These are phyloP conservation scores for Drosophila miranda DNA, from an alignment of 1,140 invertebrate genomes.

Conservation along the genomic window DNA sequence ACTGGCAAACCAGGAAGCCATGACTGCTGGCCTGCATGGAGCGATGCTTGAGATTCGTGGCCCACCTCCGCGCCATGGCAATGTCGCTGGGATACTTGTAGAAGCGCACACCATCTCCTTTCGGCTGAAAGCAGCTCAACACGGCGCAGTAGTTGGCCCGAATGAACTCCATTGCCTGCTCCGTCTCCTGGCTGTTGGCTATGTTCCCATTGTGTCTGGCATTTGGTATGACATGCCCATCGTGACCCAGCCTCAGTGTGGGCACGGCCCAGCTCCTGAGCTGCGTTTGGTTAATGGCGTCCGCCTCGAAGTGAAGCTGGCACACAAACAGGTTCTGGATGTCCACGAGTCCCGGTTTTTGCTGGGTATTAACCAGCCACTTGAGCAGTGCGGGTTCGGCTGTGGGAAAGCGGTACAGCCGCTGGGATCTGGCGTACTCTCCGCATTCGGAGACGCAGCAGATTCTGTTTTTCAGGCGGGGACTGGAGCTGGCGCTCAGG, in stretches of 20 bases:
- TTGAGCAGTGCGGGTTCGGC: slow-evolving; percentile 47
- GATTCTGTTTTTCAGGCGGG: slow-evolving; percentile 46
- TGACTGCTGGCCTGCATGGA: slow-evolving; percentile 70
- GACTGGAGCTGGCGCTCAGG: slow-evolving; percentile 56
- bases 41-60: slow-evolving; percentile 65
- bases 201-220: slow-evolving; percentile 64
- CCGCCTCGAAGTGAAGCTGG: slow-evolving; percentile 66
- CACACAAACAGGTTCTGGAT: slow-evolving; percentile 52
- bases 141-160: slow-evolving; percentile 67
- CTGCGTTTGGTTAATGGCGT: slow-evolving; percentile 67
- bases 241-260: slow-evolving; percentile 66
- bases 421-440: slow-evolving; percentile 25
- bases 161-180: slow-evolving; percentile 52
- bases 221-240: slow-evolving; percentile 57
- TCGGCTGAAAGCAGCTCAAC: slow-evolving; percentile 57
- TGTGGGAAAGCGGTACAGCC: slow-evolving; percentile 62
- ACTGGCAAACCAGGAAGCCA: slow-evolving; percentile 63
- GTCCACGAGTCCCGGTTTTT: slow-evolving; percentile 56
- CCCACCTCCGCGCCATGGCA: slow-evolving; percentile 57
- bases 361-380: slow-evolving; percentile 64
- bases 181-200: slow-evolving; percentile 43
- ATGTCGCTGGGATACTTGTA: slow-evolving; percentile 62
- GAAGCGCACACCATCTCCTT: slow-evolving; percentile 37
- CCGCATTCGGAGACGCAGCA: slow-evolving; percentile 62
- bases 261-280: slow-evolving; percentile 67